These are phyloP conservation scores for Macrobrachium nipponense DNA, from an alignment of 1,140 invertebrate species.

Conservation along the genomic window DNA sequence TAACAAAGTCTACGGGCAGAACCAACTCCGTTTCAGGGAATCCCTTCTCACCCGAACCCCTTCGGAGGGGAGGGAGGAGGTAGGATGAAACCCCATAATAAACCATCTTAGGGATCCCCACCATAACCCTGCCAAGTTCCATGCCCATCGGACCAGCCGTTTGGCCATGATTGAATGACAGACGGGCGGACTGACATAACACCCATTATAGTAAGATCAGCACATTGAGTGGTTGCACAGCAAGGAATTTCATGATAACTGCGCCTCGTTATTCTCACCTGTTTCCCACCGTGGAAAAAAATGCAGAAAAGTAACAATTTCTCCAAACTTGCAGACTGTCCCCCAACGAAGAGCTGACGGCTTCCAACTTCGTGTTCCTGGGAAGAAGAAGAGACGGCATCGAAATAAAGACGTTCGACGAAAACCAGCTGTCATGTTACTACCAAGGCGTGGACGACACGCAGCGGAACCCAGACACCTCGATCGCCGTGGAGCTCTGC, in stretches of 20 bases:
- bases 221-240: no score
- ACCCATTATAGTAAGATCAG: no score
- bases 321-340: background rate
- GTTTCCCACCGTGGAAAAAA: background rate
- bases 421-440: background rate
- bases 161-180: no score
- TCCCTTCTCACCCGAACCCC: no score
- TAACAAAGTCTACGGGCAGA: no score
- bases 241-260: background rate
- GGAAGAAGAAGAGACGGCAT: background rate
- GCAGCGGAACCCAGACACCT: background rate
- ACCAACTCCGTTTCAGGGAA: no score
- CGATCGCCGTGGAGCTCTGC: constrained; percentile 44
- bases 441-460: constrained; percentile 38
- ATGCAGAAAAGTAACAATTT: background rate
- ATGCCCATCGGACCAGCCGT: no score
- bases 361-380: constrained; percentile 29
- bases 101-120: no score
- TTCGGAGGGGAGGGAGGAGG: no score
- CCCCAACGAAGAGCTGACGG: constrained; percentile 24
- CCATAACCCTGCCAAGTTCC: no score
- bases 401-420: background rate
- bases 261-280: background rate
- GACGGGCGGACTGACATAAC: no score
- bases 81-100: no score